Conservation (phyloP, 2,113 vertebrate species). For the Silurus meridionalis region DNA sequence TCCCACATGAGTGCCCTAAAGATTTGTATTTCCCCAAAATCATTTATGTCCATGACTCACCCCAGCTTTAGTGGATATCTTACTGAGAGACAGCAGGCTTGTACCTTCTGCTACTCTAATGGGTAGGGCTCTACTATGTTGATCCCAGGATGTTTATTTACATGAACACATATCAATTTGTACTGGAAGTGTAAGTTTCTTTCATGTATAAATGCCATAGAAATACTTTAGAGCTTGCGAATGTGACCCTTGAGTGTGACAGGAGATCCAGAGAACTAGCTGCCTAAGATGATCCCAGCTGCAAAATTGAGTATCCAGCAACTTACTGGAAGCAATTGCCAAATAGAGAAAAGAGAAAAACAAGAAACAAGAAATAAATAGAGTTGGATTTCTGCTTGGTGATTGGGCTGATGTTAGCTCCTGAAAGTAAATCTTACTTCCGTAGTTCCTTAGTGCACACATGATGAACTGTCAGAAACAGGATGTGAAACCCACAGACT, state of each 20-base stretch:
- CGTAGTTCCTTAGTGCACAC: background rate
- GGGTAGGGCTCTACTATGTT: background rate
- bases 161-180: background rate
- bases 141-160: background rate
- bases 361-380: background rate
- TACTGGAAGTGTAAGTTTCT: background rate
- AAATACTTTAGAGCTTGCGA: background rate
- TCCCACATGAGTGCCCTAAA: background rate
- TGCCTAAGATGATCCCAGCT: background rate
- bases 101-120: background rate
- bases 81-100: background rate
- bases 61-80: background rate
- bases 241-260: background rate
- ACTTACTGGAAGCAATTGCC: background rate
- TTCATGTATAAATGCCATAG: background rate
- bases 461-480: background rate
- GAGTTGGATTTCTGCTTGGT: background rate
- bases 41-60: slow-evolving; percentile 9
- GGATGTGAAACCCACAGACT: background rate
- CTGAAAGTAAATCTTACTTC: background rate
- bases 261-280: background rate
- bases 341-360: background rate
- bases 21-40: background rate
- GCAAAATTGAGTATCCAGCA: background rate
- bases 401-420: background rate